Conservation (phyloP, 2,797 vertebrate genomes). For the Alcedo atthis region DNA sequence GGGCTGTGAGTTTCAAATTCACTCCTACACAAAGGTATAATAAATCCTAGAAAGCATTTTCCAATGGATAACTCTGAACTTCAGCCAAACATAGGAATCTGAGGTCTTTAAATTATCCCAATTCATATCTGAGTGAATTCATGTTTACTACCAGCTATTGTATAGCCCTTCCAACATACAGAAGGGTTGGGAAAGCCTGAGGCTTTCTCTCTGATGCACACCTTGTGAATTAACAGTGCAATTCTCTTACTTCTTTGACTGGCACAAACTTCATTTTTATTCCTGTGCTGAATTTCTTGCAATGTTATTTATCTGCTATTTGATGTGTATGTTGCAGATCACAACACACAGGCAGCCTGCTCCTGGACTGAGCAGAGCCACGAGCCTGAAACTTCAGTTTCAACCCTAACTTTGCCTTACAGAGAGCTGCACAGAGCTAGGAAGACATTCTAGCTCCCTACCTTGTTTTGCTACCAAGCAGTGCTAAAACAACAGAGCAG, state of each 20-base stretch:
- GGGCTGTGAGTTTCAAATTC: neutral
- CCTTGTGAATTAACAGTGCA: neutral
- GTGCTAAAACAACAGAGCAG: neutral
- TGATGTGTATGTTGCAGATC: neutral
- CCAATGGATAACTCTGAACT: slow-evolving; percentile 16
- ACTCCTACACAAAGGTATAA: neutral
- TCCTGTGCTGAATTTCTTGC: neutral
- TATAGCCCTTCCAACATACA: neutral
- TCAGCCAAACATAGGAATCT: neutral
- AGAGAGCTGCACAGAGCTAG: neutral
- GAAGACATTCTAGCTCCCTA: neutral
- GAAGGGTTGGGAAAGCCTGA: neutral
- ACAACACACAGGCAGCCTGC: neutral
- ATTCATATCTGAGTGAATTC: neutral
- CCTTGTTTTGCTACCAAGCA: neutral
- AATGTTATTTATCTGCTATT: neutral
- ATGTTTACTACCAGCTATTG: neutral
- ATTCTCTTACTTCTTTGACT: neutral
- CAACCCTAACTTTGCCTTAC: neutral
- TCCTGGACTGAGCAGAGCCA: neutral
- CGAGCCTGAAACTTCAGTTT: neutral
- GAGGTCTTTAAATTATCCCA: neutral
- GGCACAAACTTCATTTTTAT: neutral
- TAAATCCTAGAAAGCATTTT: slow-evolving; percentile 11
- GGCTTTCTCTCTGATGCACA: neutral